Base-by-base conservation (phyloP, 2,888 invertebrate genomes). In the Omphaloscelis lunosa region DNA sequence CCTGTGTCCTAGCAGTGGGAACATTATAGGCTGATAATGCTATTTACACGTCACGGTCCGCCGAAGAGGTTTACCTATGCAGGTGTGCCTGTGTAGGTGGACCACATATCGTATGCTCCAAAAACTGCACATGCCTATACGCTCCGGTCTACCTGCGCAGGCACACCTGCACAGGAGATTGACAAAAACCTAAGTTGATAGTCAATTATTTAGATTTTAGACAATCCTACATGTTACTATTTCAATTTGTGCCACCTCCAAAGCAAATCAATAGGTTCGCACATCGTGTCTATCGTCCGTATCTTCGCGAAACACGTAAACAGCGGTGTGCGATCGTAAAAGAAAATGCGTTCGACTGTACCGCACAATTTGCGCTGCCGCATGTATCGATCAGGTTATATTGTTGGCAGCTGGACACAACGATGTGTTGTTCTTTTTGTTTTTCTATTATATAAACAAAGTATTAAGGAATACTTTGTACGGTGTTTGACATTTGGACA, bases 231-330 rank as follows among this genome's bases (percentile, higher is more conserved):
- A 53, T 0, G 39, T 41, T 23, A 48, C 12, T 23, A 8, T 41
- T 20, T 17, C 0, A 0, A 15, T 15, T 1, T 0, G 61, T 89
- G 70, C 90, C 93, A 51, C 75, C 83, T 94, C 93, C 90, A 90
- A 72, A 71, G 71, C 84, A 80, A 86, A 90, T 89, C 87, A 88
- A 90, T 90, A 89, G 83, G 53, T 89, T 91, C 89, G 0, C 11
- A 72, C 80, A 83, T 93, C 92, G 34, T n/a, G n/a, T 62, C 90
- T 85, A 94, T 95, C 86, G 92, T 87, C 90, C 91, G 93, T 95
- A 96, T 96, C 96, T 96, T 94, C 92, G 93, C 93, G 91, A 92
- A 90, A 93, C 96, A 95, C 96, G 96, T 96, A 96, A 96, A 95
- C 95, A 92, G 93, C 91, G 92, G 91, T 88, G 90, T 90, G 91